These are phyloP conservation scores for Pristionchus fissidentatus DNA, from an alignment of 2,888 invertebrate genomes.

Conservation along the genomic window DNA sequence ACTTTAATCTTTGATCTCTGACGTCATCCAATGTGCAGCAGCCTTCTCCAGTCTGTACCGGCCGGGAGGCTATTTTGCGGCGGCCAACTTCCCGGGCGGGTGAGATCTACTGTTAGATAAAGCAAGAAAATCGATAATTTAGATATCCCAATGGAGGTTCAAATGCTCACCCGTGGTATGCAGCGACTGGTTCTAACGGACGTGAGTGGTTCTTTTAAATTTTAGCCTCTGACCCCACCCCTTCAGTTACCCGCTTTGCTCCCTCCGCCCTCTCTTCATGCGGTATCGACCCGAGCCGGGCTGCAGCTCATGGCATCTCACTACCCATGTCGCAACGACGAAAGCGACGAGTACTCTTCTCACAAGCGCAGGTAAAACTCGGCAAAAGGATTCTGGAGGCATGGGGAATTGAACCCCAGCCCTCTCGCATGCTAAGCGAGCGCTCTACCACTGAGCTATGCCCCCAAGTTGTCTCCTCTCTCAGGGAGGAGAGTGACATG, in stretches of 20 bases:
- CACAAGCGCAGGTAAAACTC: conserved; percentile 61
- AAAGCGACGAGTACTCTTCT: conserved; percentile 64
- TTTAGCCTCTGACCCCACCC: conserved; percentile 41
- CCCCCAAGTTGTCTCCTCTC: background rate
- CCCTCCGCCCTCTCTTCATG: conserved; percentile 44
- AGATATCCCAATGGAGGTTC: background rate
- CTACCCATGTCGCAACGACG: conserved; percentile 60
- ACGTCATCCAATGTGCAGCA: too few species aligned
- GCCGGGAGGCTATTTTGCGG: conserved; percentile 23
- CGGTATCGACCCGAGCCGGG: conserved; percentile 59
- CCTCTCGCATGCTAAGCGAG: too few species aligned
- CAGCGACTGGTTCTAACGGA: background rate
- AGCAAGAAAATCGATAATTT: background rate
- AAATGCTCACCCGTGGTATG: background rate
- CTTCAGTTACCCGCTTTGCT: conserved; percentile 32
- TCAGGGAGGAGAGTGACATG: background rate
- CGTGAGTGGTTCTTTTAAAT: conserved; percentile 2
- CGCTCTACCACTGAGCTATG: too few species aligned
- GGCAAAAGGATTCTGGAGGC: background rate
- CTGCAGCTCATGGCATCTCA: conserved; percentile 59
- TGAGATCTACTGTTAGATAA: background rate
- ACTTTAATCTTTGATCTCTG: background rate
- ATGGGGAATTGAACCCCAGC: too few species aligned
- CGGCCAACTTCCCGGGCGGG: background rate
- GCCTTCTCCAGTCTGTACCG: conserved; percentile 13